Evolutionary conservation across 2,113 vertebrate species (phyloP).

Genomic region (Ctenodactylus gundi): DNA sequence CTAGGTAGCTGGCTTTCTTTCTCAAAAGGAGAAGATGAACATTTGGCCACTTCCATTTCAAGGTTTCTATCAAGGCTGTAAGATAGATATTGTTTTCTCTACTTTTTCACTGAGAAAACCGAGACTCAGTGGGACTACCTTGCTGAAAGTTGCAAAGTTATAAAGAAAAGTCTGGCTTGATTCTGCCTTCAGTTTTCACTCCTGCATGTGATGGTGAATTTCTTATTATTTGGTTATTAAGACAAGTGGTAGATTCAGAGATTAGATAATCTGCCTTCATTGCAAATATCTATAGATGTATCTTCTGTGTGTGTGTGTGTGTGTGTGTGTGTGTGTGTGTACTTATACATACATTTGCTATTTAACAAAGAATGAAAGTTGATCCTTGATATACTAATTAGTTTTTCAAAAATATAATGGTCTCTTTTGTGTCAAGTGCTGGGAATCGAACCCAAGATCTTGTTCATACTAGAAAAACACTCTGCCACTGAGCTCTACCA

Average conservation of each 20-base stretch:
- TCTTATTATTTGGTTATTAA: not conserved
- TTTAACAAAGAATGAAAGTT: not conserved
- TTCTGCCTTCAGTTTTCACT: not conserved
- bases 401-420: not conserved
- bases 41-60: not conserved
- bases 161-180: not conserved
- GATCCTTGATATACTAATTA: not conserved
- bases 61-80: not conserved
- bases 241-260: not conserved
- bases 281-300: not conserved
- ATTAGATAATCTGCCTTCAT: not conserved
- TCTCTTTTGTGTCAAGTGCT: not conserved
- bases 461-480: not conserved
- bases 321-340: not conserved
- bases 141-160: not conserved
- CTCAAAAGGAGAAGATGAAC: not conserved
- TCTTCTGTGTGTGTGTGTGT: not conserved
- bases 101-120: not conserved
- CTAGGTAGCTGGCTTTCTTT: slow-evolving; percentile 62
- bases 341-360: not conserved
- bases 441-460: not conserved
- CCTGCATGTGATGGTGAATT: not conserved
- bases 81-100: not conserved
- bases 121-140: not conserved
- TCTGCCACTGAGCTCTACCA: too few species aligned